These are phyloP conservation scores for Drosophila parthenogenetica DNA, from an alignment of 2,888 invertebrate species.

Conservation along the genomic window DNA sequence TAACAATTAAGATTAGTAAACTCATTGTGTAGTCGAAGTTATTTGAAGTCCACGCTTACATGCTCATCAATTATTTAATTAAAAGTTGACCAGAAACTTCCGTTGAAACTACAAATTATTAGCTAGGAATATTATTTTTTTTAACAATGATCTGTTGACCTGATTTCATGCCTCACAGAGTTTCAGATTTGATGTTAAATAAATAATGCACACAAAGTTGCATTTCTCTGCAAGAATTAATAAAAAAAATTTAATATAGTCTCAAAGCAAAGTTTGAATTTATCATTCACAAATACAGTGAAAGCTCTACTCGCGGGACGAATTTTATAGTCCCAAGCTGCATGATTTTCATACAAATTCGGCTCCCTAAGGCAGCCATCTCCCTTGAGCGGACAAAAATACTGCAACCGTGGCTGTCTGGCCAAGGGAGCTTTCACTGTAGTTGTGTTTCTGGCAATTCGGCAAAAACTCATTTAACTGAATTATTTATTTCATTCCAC, in stretches of 20 bases:
- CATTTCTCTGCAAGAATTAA: background rate
- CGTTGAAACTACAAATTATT: background rate
- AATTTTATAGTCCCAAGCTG: no score
- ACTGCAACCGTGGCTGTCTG: no score
- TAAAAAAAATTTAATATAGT: conserved; percentile 9
- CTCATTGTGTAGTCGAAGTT: background rate
- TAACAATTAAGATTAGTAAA: conserved; percentile 10
- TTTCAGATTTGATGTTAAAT: background rate
- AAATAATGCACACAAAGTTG: background rate
- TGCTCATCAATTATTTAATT: conserved; percentile 6
- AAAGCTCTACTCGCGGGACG: no score
- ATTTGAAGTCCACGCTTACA: background rate
- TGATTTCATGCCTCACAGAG: conserved; percentile 4
- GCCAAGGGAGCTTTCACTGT: no score
- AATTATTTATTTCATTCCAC: conserved; percentile 4
- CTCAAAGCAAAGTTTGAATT: background rate
- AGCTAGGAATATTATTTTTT: background rate
- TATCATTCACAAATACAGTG: background rate
- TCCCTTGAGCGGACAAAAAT: no score
- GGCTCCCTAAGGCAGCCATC: no score
- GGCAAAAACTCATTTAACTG: conserved; percentile 28
- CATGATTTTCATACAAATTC: no score
- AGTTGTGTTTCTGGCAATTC: background rate
- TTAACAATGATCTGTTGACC: background rate
- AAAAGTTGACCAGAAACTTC: background rate